A percentile compares a stretch with the other conserved stretches of the same genome.
These are phyloP conservation scores for Haemorhous mexicanus DNA, from an alignment of 2,113 vertebrate genomes.

Conservation along the genomic window DNA sequence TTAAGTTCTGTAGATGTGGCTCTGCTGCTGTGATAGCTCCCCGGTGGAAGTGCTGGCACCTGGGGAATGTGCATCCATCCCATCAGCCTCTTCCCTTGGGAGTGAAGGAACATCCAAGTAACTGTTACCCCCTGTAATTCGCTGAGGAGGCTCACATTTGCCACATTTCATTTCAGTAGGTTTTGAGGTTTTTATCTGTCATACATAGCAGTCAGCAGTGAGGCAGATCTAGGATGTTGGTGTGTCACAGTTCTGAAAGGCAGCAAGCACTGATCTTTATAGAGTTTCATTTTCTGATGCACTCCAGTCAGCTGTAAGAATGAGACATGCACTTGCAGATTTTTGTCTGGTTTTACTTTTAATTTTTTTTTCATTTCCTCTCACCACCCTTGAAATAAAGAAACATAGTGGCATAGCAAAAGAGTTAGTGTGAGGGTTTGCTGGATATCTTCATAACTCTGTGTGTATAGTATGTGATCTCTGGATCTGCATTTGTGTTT, in stretches of 20 bases:
- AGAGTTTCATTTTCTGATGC: not conserved
- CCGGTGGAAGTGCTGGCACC: not conserved
- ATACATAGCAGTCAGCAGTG: not conserved
- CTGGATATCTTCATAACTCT: not conserved
- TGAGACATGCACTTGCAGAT: not conserved
- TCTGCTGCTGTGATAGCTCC: not conserved
- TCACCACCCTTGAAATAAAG: not conserved
- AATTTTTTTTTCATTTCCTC: not conserved
- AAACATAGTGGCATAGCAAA: not conserved
- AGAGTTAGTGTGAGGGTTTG: not conserved
- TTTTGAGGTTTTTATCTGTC: not conserved
- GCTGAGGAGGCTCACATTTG: not conserved
- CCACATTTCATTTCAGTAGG: not conserved
- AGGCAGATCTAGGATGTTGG: not conserved
- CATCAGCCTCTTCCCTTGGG: not conserved
- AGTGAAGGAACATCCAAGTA: not conserved
- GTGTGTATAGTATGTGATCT: not conserved
- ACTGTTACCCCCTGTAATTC: fast-evolving
- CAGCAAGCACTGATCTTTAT: not conserved
- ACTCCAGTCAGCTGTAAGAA: not conserved
- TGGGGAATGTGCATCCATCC: fast-evolving
- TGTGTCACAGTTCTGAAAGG: not conserved
- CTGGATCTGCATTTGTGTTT: not conserved
- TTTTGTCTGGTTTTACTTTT: not conserved
- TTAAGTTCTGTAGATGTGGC: not conserved